These are phyloP conservation scores for Salminus brasiliensis DNA, from an alignment of 2,113 vertebrate genomes.

Conservation along the genomic window DNA sequence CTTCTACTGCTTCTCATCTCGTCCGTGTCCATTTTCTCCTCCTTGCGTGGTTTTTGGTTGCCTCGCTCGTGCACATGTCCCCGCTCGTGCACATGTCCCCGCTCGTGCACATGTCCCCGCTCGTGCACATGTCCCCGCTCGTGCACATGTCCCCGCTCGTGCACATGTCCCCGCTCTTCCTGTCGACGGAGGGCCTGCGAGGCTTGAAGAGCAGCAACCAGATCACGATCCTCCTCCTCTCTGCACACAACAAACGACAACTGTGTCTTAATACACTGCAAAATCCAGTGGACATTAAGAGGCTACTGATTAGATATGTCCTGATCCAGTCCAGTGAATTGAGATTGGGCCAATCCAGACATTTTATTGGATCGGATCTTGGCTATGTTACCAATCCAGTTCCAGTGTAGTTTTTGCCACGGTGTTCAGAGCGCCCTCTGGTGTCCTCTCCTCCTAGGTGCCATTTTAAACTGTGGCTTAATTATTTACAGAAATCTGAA, in stretches of 20 bases:
- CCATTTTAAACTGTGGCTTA: too few species aligned
- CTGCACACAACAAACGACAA: constrained; percentile 72
- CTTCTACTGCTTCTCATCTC: constrained; percentile 44
- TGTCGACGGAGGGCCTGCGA: constrained; percentile 82
- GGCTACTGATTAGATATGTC: not conserved
- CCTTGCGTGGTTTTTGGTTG: constrained; percentile 76
- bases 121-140: constrained; percentile 79
- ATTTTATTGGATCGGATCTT: too few species aligned
- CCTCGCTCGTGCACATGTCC: constrained; percentile 77
- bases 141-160: constrained; percentile 83
- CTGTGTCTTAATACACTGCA: not conserved
- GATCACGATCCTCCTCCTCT: constrained; percentile 91
- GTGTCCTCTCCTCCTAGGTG: too few species aligned
- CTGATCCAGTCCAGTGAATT: too few species aligned
- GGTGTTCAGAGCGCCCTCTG: too few species aligned
- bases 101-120: constrained; percentile 75
- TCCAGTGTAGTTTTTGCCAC: too few species aligned
- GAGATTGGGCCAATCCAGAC: too few species aligned
- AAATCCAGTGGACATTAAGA: not conserved
- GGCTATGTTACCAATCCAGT: too few species aligned
- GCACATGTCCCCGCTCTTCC: constrained; percentile 76
- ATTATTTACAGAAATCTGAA: too few species aligned
- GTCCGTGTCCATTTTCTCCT: constrained; percentile 73
- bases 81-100: constrained; percentile 74
- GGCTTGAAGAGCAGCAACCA: constrained; percentile 87